Conservation (phyloP, 2,888 invertebrate species). For the Yponomeuta cagnagella region DNA sequence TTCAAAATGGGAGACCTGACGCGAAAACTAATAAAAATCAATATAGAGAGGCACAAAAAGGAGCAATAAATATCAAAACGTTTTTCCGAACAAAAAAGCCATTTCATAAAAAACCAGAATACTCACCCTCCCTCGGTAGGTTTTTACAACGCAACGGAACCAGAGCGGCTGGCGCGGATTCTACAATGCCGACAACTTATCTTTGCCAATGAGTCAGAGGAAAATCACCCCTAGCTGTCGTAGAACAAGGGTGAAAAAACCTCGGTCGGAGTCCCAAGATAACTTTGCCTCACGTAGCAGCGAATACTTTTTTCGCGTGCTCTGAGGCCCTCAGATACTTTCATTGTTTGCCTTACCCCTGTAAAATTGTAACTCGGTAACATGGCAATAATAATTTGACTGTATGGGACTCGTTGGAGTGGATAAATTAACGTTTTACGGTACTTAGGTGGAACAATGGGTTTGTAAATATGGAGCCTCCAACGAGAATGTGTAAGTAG, state of each 20-base stretch:
- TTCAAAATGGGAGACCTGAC: neutral
- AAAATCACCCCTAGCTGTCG: slow-evolving; percentile 13
- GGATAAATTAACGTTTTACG: slow-evolving; percentile 6
- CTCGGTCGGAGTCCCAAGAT: neutral
- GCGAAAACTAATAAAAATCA: neutral
- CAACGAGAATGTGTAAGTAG: neutral
- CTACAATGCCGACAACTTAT: slow-evolving; percentile 26
- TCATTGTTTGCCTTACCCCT: slow-evolving; percentile 56
- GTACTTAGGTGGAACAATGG: slow-evolving; percentile 9
- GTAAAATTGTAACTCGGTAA: slow-evolving; percentile 24
- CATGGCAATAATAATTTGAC: slow-evolving; percentile 36
- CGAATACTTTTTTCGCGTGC: slow-evolving; percentile 30
- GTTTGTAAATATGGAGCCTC: neutral
- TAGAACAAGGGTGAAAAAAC: slow-evolving; percentile 5
- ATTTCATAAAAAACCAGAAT: slow-evolving; percentile 11
- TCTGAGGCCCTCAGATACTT: slow-evolving; percentile 41
- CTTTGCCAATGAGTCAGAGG: neutral
- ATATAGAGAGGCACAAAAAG: neutral
- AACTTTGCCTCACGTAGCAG: neutral
- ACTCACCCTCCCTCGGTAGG: slow-evolving; percentile 32
- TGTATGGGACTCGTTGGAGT: slow-evolving; percentile 21
- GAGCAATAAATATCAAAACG: neutral
- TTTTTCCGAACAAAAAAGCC: slow-evolving; percentile 3
- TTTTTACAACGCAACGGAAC: slow-evolving; percentile 64
- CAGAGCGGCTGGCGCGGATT: slow-evolving; percentile 51